These are phyloP conservation scores for Artemia franciscana DNA, from an alignment of 1,140 invertebrate genomes.

Conservation along the genomic window DNA sequence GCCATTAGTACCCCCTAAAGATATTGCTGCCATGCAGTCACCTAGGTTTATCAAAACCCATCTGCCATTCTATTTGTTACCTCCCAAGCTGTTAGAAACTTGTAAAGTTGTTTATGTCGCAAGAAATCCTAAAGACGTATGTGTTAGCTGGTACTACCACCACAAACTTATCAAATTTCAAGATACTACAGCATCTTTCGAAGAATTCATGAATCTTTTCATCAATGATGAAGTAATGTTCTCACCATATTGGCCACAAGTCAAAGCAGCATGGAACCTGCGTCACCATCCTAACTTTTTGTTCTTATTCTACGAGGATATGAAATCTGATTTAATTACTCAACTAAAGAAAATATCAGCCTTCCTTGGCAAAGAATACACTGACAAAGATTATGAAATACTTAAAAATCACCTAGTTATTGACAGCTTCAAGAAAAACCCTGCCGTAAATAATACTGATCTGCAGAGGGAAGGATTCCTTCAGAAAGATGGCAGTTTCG, in stretches of 20 bases:
- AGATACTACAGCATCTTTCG: background rate
- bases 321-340: slow-evolving; percentile 9
- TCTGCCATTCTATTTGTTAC: slow-evolving; percentile 20
- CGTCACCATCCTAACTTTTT: slow-evolving; percentile 14
- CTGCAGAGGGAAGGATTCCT: slow-evolving; percentile 1
- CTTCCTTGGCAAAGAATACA: slow-evolving; percentile 7
- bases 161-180: slow-evolving; percentile 6
- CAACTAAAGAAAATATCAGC: slow-evolving; percentile 5
- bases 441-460: slow-evolving; percentile 5
- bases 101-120: background rate
- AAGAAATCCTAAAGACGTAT: background rate
- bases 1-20: background rate
- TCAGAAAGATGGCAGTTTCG: slow-evolving; percentile 6
- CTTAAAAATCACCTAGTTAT: slow-evolving; percentile 5
- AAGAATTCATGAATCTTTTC: slow-evolving; percentile 5
- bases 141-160: background rate
- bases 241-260: slow-evolving; percentile 11
- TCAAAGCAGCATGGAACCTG: slow-evolving; percentile 10
- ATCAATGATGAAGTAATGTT: slow-evolving; percentile 8
- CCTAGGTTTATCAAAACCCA: slow-evolving; percentile 25
- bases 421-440: slow-evolving; percentile 5
- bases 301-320: slow-evolving; percentile 15
- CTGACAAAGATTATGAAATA: background rate
- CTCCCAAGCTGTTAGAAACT: slow-evolving; percentile 12
- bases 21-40: background rate